Base-by-base conservation (phyloP, 2,113 vertebrate species). In the Petromus typicus region DNA sequence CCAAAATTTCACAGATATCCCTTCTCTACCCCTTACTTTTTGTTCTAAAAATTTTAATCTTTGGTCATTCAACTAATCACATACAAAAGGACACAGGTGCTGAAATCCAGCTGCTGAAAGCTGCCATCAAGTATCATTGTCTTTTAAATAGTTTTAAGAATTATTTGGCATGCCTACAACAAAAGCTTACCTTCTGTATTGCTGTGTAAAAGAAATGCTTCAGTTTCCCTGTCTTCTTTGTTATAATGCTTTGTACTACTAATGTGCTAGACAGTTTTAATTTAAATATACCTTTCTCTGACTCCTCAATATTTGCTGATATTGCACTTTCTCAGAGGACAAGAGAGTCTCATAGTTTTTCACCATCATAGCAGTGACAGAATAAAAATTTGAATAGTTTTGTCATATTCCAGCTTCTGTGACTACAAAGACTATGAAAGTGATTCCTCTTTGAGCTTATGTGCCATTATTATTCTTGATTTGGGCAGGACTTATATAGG, bases 141-240 rank as follows among this genome's bases (percentile, higher is more conserved):
- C 97, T 97, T 97, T 67, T 97, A 95, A 95, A 83, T 97, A 89
- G 67, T 96, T 97, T 98, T 97, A 76, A 12, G 89, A 97, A 95
- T 98, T 94, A 96, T 96, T 97, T 97, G 94, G 80, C 97, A 93
- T 92, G 93, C 81, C 56, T 98, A 79, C 61, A 95, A 89, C 78
- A 95, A 91, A 97, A 94, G 92, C 95, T n/a, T 66, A 96, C 97
- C 97, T 98, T 98, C 98, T 98, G 97, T 98, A 98, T 96, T 92
- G 90, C 89, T 75, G 92, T 97, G 90, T 96, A 93, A 98, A 98
- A 97, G 92, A 98, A 88, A 95, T 93, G 13, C 12, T 97, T 98
- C 92, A 51, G 76, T 83, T 90, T 95, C 96, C 22, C 27, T 18
- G 93, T 94, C 17, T 11, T 91, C 27, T 98, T 97, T 94, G 83